These are phyloP conservation scores for Mesitornis unicolor DNA, from an alignment of 2,113 vertebrate species.

Conservation along the genomic window DNA sequence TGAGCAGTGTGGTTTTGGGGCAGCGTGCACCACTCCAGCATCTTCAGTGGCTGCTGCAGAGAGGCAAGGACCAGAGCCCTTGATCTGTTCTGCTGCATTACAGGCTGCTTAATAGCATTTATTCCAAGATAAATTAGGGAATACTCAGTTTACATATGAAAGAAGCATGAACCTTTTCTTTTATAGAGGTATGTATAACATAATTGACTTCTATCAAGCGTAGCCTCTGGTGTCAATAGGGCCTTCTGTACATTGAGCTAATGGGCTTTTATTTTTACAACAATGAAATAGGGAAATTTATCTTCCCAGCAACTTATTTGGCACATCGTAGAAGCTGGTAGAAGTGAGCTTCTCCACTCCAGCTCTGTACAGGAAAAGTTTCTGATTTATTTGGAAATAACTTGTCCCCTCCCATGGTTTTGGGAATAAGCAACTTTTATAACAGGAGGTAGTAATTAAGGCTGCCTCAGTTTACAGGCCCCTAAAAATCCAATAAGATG, in stretches of 20 bases:
- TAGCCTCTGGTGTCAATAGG: neutral
- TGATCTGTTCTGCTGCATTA: neutral
- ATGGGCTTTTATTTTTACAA: neutral
- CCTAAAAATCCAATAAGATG: neutral
- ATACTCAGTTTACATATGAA: neutral
- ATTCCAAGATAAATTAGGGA: neutral
- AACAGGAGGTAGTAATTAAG: neutral
- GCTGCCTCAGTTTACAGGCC: neutral
- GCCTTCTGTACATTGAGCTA: neutral
- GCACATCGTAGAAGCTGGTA: neutral
- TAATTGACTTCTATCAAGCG: neutral
- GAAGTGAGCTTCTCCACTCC: neutral
- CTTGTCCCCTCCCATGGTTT: neutral
- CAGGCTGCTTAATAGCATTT: neutral
- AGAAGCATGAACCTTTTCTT: neutral
- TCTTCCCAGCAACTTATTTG: neutral
- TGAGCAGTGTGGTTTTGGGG: neutral
- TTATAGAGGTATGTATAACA: neutral
- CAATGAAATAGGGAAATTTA: neutral
- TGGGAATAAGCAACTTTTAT: neutral
- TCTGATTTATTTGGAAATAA: neutral
- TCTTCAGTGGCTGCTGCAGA: neutral
- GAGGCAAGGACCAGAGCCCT: neutral
- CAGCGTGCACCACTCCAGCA: neutral
- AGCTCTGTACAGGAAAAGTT: neutral